phyloP scores from a whole-genome alignment of 1,140 invertebrate species.

The Pseudomyrmex sp. region DNA sequence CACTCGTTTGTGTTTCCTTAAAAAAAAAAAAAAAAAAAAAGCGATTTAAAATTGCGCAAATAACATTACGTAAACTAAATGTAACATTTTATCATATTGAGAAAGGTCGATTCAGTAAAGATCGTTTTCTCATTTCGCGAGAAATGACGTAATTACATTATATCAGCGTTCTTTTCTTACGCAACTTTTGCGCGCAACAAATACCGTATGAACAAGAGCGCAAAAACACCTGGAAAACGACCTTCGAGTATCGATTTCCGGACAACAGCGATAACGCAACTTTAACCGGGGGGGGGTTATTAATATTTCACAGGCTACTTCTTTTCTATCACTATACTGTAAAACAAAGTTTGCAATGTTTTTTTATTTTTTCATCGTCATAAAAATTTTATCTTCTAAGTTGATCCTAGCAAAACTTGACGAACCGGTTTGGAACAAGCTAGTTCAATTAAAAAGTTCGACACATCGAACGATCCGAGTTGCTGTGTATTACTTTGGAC shows the following conservation, averaged over 20 bases:
- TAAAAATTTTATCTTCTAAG: not conserved
- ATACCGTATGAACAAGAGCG: not conserved
- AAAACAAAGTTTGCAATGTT: too few relatives aligned
- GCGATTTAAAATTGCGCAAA: not conserved
- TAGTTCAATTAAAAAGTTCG: conserved; percentile 43
- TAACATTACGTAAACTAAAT: not conserved
- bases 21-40: too few relatives aligned
- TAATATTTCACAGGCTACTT: too few relatives aligned
- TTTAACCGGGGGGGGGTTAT: too few relatives aligned
- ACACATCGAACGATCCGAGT: conserved; percentile 5
- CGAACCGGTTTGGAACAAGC: conserved; percentile 9
- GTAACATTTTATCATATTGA: too few relatives aligned
- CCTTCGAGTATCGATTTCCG: not conserved
- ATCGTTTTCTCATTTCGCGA: too few relatives aligned
- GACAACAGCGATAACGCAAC: not conserved
- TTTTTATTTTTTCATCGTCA: not conserved
- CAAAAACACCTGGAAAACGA: not conserved
- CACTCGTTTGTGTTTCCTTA: too few relatives aligned
- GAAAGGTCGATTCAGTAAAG: too few relatives aligned
- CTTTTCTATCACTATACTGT: too few relatives aligned
- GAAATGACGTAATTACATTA: too few relatives aligned
- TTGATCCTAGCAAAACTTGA: not conserved
- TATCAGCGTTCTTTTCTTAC: too few relatives aligned
- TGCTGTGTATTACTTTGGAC: conserved; percentile 28
- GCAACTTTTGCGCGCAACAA: not conserved